phyloP scores from a whole-genome alignment of 2,888 invertebrate genomes.

The Autographa gamma region DNA sequence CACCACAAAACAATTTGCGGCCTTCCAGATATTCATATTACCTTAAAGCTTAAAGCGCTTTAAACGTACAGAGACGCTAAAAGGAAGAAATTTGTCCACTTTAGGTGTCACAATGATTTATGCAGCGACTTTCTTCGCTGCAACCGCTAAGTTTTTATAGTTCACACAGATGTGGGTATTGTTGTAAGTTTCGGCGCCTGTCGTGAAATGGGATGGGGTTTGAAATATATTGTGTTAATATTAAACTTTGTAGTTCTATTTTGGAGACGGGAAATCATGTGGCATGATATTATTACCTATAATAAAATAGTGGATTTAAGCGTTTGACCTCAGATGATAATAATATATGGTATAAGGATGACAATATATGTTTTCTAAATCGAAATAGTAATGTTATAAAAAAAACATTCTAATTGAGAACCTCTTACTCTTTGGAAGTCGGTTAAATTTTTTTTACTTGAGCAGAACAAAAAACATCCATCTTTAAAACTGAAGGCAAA shows the following conservation, averaged over 20 bases:
- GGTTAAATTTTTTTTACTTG: too few relatives aligned
- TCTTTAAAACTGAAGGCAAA: too few relatives aligned
- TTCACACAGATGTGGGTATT: slow-evolving; percentile 30
- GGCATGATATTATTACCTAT: too few relatives aligned
- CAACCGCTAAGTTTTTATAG: slow-evolving; percentile 52
- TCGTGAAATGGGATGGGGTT: slow-evolving; percentile 13
- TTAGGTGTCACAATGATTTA: slow-evolving; percentile 58
- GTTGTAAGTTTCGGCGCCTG: slow-evolving; percentile 15
- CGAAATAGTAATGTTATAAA: too few relatives aligned
- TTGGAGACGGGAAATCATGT: not conserved
- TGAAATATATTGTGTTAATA: slow-evolving; percentile 7
- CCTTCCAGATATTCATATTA: slow-evolving; percentile 48
- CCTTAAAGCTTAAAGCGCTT: slow-evolving; percentile 50
- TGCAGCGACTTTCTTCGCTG: slow-evolving; percentile 47
- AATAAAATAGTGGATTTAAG: too few relatives aligned
- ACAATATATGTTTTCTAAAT: too few relatives aligned
- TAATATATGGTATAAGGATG: too few relatives aligned
- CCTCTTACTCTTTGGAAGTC: too few relatives aligned
- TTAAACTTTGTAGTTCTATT: not conserved
- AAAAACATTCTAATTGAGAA: too few relatives aligned
- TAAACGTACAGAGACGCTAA: slow-evolving; percentile 39
- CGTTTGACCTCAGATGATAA: too few relatives aligned
- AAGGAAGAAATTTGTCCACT: slow-evolving; percentile 60
- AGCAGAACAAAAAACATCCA: too few relatives aligned
- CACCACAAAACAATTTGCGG: slow-evolving; percentile 22